These are phyloP conservation scores for Gryllus bimaculatus DNA, from an alignment of 1,140 invertebrate species.

Conservation along the genomic window DNA sequence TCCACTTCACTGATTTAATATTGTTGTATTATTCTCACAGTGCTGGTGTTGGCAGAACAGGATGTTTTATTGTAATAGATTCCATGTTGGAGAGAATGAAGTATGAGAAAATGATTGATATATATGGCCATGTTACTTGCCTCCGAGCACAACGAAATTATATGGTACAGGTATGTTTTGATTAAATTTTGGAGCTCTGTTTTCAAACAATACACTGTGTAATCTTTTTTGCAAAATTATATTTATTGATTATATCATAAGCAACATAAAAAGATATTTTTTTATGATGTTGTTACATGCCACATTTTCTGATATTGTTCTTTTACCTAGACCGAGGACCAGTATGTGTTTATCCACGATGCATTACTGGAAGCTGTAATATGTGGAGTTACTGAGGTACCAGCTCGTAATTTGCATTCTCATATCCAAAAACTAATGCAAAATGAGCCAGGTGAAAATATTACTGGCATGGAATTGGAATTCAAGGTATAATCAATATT, in stretches of 20 bases:
- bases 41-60: slow-evolving; percentile 93
- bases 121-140: slow-evolving; percentile 97
- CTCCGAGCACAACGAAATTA: slow-evolving; percentile 93
- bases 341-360: slow-evolving; percentile 99
- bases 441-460: slow-evolving; percentile 67
- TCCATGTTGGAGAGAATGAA: slow-evolving; percentile 90
- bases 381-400: slow-evolving; percentile 89
- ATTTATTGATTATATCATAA: neutral
- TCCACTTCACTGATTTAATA: neutral
- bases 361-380: slow-evolving; percentile 90
- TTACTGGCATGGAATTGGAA: slow-evolving; percentile 95
- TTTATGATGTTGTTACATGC: too few species aligned
- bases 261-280: neutral
- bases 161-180: slow-evolving; percentile 53
- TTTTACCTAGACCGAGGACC: slow-evolving; percentile 86
- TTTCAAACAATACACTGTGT: neutral
- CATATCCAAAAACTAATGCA: slow-evolving; percentile 91
- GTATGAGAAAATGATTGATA: slow-evolving; percentile 95
- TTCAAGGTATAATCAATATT: slow-evolving; percentile 59
- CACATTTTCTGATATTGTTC: neutral
- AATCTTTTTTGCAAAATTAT: neutral
- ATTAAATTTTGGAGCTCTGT: neutral
- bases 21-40: slow-evolving; percentile 38
- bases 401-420: slow-evolving; percentile 80
- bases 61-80: slow-evolving; percentile 98